phyloP scores from a whole-genome alignment of 2,797 vertebrate genomes.

The Danio albolineatus region DNA sequence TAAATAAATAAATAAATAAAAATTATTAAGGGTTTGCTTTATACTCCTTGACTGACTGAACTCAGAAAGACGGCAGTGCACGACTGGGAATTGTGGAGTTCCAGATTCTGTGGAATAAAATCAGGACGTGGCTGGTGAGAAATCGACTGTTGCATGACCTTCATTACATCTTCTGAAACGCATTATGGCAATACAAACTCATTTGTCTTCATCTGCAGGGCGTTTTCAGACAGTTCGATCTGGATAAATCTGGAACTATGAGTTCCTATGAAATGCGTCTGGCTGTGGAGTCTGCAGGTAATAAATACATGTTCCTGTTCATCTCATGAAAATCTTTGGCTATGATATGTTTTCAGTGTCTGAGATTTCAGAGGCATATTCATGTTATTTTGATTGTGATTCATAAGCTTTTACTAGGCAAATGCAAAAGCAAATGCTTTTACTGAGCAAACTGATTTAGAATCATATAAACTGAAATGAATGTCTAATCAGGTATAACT shows the following conservation, averaged over 20 bases:
- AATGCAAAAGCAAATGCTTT: too few species aligned
- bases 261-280: conserved; percentile 92
- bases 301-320: not conserved
- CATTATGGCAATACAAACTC: not conserved
- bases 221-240: conserved; percentile 86
- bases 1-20: too few species aligned
- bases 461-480: too few species aligned
- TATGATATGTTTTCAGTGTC: not conserved
- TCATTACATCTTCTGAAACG: not conserved
- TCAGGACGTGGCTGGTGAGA: conserved; percentile 91
- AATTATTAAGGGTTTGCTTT: not conserved
- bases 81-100: conserved; percentile 89
- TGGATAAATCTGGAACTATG: conserved; percentile 91
- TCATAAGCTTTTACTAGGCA: not conserved
- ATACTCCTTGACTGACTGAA: conserved; percentile 71
- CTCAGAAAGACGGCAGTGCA: conserved; percentile 89
- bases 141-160: not conserved
- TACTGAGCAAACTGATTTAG: not conserved
- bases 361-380: not conserved
- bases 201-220: conserved; percentile 71
- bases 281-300: conserved; percentile 89
- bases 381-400: not conserved
- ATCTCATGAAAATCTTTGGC: not conserved
- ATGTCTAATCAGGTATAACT: too few species aligned
- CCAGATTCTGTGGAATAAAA: conserved; percentile 92